Percentiles rank a stretch among this genome's conserved stretches.
These are phyloP conservation scores for Argya squamiceps DNA, from an alignment of 2,797 vertebrate genomes.

Conservation along the genomic window DNA sequence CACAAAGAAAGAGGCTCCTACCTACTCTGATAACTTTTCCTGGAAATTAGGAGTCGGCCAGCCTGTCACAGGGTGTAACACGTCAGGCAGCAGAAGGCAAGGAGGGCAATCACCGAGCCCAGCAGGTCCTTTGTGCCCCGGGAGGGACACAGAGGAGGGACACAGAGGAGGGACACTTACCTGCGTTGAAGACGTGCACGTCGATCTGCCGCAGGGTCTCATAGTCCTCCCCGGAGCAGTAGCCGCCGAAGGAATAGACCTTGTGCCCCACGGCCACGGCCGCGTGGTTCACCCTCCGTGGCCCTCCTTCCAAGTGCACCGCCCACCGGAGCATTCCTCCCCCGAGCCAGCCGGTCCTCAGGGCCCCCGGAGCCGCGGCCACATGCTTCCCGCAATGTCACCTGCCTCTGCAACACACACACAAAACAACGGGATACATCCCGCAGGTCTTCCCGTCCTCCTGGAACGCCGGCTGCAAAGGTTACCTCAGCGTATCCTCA, in stretches of 20 bases:
- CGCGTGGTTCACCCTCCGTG: conserved; percentile 97
- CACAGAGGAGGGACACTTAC: conserved; percentile 58
- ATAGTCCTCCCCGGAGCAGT: conserved; percentile 98
- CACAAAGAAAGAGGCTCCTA: background rate
- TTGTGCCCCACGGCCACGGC: conserved; percentile 96
- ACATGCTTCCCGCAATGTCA: conserved; percentile 57
- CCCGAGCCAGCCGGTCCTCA: conserved; percentile 23
- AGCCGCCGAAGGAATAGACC: conserved; percentile 97
- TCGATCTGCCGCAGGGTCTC: conserved; percentile 98
- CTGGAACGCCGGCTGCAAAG: background rate
- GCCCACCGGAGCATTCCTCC: conserved; percentile 95
- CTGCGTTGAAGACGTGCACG: conserved; percentile 95
- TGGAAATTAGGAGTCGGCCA: background rate
- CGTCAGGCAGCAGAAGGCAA: background rate
- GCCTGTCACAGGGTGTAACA: accelerated
- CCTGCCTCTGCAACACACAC: background rate
- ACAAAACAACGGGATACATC: accelerated
- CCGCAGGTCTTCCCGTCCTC: accelerated
- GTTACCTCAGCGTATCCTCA: background rate
- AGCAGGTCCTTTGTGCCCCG: background rate
- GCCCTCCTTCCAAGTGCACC: conserved; percentile 98
- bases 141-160: no score
- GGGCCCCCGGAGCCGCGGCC: conserved; percentile 55
- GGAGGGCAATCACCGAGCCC: accelerated
- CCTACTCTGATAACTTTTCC: no score